Conservation (phyloP, 2,113 vertebrate species). For the Thamnaconus septentrionalis region DNA sequence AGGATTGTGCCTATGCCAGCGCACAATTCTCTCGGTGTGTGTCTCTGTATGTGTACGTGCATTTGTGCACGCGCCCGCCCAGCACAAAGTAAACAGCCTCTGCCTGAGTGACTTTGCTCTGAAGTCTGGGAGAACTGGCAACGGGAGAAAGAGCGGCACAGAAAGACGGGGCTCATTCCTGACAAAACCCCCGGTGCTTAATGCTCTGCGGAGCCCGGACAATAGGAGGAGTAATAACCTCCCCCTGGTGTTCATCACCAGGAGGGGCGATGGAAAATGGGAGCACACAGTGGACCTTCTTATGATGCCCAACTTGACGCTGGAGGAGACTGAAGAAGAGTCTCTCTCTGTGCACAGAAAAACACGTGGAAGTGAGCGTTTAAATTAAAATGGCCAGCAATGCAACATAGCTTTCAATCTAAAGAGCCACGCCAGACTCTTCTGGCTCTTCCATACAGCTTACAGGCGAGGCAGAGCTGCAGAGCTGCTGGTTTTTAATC, state of each 20-base stretch:
- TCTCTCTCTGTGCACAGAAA: no score
- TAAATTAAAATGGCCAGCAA: no score
- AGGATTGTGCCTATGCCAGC: constrained; percentile 7
- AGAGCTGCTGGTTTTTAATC: no score
- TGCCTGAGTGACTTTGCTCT: constrained; percentile 60
- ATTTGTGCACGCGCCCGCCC: not conserved
- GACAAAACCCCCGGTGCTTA: constrained; percentile 56
- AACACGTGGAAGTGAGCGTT: no score
- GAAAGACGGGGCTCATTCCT: constrained; percentile 48
- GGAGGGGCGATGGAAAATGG: not conserved
- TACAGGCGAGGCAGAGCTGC: no score
- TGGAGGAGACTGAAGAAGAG: no score
- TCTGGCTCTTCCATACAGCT: no score
- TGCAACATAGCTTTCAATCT: no score
- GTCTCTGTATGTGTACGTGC: not conserved
- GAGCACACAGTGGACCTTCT: not conserved
- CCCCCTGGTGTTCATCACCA: constrained; percentile 30
- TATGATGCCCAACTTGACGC: no score
- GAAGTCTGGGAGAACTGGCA: constrained; percentile 52
- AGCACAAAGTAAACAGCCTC: constrained; percentile 63
- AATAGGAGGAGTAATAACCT: constrained; percentile 55
- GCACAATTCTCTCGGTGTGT: not conserved
- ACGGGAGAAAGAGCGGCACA: constrained; percentile 20
- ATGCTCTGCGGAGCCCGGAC: constrained; percentile 60
- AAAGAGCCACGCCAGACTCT: no score